These are phyloP conservation scores for Drosophila parvula DNA, from an alignment of 1,140 invertebrate species.

Conservation along the genomic window DNA sequence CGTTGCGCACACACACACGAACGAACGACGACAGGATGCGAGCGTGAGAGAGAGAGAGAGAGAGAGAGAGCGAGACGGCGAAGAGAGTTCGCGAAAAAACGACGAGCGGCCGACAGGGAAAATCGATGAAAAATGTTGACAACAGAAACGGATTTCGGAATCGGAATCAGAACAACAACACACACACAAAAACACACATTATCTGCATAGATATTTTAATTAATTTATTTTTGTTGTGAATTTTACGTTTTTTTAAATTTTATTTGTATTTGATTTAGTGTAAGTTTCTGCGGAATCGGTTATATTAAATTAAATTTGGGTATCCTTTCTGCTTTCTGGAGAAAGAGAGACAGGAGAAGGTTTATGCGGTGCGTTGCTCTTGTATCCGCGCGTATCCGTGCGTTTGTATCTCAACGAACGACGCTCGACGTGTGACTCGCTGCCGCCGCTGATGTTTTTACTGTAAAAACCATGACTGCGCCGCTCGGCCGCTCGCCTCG, in stretches of 20 bases:
- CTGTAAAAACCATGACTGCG: conserved; percentile 31
- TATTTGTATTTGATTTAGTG: conserved; percentile 1
- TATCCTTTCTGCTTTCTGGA: conserved; percentile 6
- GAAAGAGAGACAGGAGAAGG: background rate
- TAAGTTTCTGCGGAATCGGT: conserved; percentile 10
- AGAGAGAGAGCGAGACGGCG: conserved; percentile 19
- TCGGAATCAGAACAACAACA: conserved; percentile 38
- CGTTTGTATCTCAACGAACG: conserved; percentile 60
- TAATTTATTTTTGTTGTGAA: background rate
- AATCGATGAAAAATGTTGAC: conserved; percentile 65
- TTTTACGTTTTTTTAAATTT: background rate
- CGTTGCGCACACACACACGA: conserved; percentile 12
- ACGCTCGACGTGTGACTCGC: conserved; percentile 54
- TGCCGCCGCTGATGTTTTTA: conserved; percentile 35
- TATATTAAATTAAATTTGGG: conserved; percentile 21
- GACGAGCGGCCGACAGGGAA: conserved; percentile 49
- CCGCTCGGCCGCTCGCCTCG: conserved; percentile 1
- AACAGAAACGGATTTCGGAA: conserved; percentile 40
- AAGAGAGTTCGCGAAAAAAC: conserved; percentile 37
- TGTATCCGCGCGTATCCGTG: conserved; percentile 53
- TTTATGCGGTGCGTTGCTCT: conserved; percentile 44
- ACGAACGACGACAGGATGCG: conserved; percentile 30
- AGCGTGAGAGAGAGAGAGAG: background rate
- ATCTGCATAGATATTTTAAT: conserved; percentile 2
- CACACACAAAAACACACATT: conserved; percentile 38